Evolutionary conservation across 2,797 vertebrate species (phyloP), one percentile per base, ranked within the genome.

Genomic region (Parauchenoglanis ngamensis): DNA sequence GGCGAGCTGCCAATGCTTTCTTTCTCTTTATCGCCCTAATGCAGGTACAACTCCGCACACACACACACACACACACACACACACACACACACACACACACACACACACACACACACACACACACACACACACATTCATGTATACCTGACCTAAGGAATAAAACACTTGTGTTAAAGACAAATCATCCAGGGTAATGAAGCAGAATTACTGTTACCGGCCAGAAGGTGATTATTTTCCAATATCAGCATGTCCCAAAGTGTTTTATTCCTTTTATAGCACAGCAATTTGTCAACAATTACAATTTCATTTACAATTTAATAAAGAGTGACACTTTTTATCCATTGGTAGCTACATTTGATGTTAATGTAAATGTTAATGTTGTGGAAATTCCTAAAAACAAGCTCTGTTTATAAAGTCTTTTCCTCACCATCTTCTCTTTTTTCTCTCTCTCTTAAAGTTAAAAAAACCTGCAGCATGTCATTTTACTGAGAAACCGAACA

Each of bases 1-100:
- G 98, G 92, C 97, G 97, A 93, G 98, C 98, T 87, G 98, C 98
- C 92, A 99, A 99, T 87, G 97, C 98, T 93, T 99, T 99, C 95
- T 99, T 99, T 94, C 97, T 99, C 92, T 99, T 99, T 95, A 99
- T 99, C 94, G 98, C 98, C 94, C 98, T 99, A 95, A 96, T 99
- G 96, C 98, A 99, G 98, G 98, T 99, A 97, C 89, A 86, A 5
- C 59, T 49, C 44, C 19, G 76, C 40, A 75, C 87, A 72, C 28
- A 4, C 8, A 49, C 44, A 28, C 72, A 83, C 75, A 31, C 25
- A 21, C 82, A 68, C 49, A 13, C n/a, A 35, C 75, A 31, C 75
- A 31, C 75, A 35, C 75, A 35, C 15, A 57, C 76, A 59, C 76
- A 35, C 28, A 23, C 44, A 52, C 25, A 31, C 75, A 54, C 73